Evolutionary conservation across 2,113 vertebrate genomes (phyloP).

Genomic region (Macrotus californicus): DNA sequence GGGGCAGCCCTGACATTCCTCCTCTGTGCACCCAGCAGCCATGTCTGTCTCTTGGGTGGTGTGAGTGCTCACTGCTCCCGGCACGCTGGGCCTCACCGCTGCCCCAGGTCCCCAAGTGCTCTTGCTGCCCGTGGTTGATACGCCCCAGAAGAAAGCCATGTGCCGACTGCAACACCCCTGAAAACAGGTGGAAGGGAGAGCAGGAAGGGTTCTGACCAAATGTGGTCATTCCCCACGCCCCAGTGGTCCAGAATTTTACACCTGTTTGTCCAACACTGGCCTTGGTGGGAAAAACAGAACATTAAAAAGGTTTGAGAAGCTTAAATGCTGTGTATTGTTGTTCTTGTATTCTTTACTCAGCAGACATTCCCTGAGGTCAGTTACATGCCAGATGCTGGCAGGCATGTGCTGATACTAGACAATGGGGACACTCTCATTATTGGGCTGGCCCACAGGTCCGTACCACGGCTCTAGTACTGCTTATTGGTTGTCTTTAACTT

Average conservation of each 20-base stretch:
- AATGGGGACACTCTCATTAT: background rate
- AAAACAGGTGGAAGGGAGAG: background rate
- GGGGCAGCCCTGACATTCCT: background rate
- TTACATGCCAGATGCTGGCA: background rate
- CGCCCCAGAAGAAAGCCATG: background rate
- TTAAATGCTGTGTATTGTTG: background rate
- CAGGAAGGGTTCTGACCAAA: background rate
- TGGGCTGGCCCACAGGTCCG: no score
- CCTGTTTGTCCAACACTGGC: conserved; percentile 21
- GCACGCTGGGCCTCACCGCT: background rate
- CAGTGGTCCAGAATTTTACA: background rate
- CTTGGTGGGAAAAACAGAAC: conserved; percentile 34
- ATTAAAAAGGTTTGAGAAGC: conserved; percentile 68
- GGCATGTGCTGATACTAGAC: rapidly evolving
- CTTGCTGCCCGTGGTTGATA: background rate
- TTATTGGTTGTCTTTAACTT: no score
- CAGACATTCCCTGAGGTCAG: background rate
- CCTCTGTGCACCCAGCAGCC: background rate
- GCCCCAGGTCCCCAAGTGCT: background rate
- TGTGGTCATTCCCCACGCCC: no score
- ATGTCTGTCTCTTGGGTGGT: background rate
- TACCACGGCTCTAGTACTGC: no score
- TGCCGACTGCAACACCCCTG: background rate
- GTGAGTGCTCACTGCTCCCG: rapidly evolving
- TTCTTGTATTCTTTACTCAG: background rate